Base-by-base conservation (phyloP, 2,888 invertebrate species). In the Euplexia lucipara region DNA sequence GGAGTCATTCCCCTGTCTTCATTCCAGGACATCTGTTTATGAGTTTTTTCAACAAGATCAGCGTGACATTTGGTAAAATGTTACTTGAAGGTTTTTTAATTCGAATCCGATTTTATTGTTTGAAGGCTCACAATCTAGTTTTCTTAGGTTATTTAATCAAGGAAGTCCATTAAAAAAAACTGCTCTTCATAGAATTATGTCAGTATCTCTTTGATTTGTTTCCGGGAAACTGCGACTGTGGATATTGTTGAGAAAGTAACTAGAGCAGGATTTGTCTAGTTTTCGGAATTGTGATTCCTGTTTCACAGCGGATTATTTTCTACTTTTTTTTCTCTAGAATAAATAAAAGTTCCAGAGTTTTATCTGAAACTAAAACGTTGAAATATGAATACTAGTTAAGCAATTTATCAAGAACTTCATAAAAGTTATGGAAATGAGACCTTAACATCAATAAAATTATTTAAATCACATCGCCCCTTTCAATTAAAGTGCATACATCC, bases 11-110 rank as follows among this genome's bases (percentile, higher is more conserved):
- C 70, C 80, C 70, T 54, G 52, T 53, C 57, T 68, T 48, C 34
- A 58, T 79, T 85, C 80, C 74, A 81, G 72, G 85, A 86, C 92
- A 92, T 92, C 91, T 92, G 93, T 90, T 91, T 87, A 81, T 63
- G 69, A 75, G 86, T 84, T 88, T 88, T n/a, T 88, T 87, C 84
- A 88, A 86, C 88, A 87, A 83, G 84, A 87, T 67, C 78, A 77
- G 75, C 88, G 85, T 90, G 89, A 92, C 92, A 93, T 93, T 93
- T 92, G 91, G 90, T 89, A 90, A 90, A 92, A 88, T 83, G 85
- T 70, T 85, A 79, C 79, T 88, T 90, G 84, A 91, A 87, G 81
- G 86, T 80, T 87, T 87, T 90, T 89, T 87, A 88, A 92, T 90
- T 86, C 77, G 77, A 71, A 78, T 83, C 35, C 42, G 35, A 44